Conservation (phyloP, 2,888 invertebrate genomes). For the Mimas tiliae region DNA sequence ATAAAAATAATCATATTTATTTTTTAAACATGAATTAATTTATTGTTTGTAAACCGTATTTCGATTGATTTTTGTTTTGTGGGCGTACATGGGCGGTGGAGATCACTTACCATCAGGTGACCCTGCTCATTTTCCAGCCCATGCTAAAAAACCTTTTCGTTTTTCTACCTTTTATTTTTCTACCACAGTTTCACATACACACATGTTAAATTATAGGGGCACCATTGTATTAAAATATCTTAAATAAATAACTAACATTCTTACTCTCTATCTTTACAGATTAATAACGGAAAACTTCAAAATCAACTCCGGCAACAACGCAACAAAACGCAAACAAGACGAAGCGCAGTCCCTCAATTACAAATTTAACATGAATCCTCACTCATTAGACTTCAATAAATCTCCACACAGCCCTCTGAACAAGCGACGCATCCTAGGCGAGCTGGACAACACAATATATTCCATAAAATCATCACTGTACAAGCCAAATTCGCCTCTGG, state of each 20-base stretch:
- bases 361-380: slow-evolving; percentile 74
- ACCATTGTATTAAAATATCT: too few species aligned
- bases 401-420: slow-evolving; percentile 58
- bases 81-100: too few species aligned
- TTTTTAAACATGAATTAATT: too few species aligned
- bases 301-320: slow-evolving; percentile 79
- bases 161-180: too few species aligned
- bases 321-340: slow-evolving; percentile 71
- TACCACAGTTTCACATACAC: too few species aligned
- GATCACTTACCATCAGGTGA: too few species aligned
- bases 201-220: too few species aligned
- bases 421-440: slow-evolving; percentile 69
- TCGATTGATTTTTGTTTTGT: too few species aligned
- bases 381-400: slow-evolving; percentile 64
- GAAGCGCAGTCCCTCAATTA: slow-evolving; percentile 65
- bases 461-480: slow-evolving; percentile 26
- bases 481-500: slow-evolving; percentile 52
- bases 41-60: too few species aligned
- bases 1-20: too few species aligned
- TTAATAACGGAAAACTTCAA: slow-evolving; percentile 82
- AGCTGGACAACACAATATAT: slow-evolving; percentile 42
- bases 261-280: slow-evolving; percentile 59
- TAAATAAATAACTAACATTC: not conserved
- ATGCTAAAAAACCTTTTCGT: too few species aligned
- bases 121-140: too few species aligned